These are phyloP conservation scores for Hemaris fuciformis DNA, from an alignment of 2,888 invertebrate species.

Conservation along the genomic window DNA sequence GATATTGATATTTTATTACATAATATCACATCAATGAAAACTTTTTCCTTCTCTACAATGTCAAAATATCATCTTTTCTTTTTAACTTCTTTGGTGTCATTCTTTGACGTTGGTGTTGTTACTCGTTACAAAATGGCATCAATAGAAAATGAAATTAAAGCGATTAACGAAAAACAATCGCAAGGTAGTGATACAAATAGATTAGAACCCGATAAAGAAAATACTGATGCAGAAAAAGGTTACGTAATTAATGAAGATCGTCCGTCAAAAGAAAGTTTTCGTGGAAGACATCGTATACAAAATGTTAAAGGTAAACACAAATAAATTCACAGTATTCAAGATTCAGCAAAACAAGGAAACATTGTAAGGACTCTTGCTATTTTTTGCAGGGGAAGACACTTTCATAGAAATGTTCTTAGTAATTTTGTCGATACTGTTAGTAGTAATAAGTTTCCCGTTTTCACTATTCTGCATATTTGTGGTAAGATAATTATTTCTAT, in stretches of 20 bases:
- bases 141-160: background rate
- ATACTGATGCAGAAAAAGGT: slow-evolving; percentile 10
- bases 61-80: background rate
- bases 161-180: background rate
- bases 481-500: slow-evolving; percentile 36
- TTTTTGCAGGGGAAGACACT: slow-evolving; percentile 36
- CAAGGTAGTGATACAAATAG: background rate
- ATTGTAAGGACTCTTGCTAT: background rate
- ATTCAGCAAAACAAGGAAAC: background rate
- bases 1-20: too few relatives aligned
- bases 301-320: slow-evolving; percentile 6
- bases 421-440: slow-evolving; percentile 38
- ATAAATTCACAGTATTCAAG: background rate
- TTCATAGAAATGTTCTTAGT: slow-evolving; percentile 43
- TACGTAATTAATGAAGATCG: background rate
- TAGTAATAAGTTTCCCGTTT: slow-evolving; percentile 47
- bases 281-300: slow-evolving; percentile 2
- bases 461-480: slow-evolving; percentile 45
- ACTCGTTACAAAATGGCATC: background rate
- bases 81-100: background rate
- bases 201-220: background rate
- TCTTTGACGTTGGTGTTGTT: background rate
- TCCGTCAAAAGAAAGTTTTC: slow-evolving; percentile 9
- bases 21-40: too few relatives aligned
- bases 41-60: background rate